Conservation (phyloP, 2,113 vertebrate genomes). For the Rhea pennata region DNA sequence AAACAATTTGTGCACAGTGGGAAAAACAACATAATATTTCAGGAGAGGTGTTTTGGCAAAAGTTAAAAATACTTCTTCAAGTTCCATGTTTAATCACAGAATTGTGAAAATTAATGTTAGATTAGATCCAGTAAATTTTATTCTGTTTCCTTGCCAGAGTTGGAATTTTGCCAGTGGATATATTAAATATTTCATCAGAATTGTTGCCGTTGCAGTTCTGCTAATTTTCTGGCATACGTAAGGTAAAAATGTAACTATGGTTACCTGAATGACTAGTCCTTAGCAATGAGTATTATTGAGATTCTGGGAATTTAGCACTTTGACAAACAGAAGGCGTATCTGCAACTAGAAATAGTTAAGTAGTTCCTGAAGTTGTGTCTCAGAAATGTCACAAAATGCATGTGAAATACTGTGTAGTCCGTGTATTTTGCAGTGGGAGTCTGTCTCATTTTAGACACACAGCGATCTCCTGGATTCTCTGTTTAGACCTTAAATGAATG, state of each 20-base stretch:
- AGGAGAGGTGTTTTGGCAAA: neutral
- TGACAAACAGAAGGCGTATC: neutral
- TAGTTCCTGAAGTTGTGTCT: neutral
- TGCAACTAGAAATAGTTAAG: neutral
- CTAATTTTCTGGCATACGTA: neutral
- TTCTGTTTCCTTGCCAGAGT: neutral
- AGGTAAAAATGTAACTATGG: neutral
- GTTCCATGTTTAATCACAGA: neutral
- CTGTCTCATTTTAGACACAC: neutral
- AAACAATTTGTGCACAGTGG: neutral
- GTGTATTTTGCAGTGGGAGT: neutral
- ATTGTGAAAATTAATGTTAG: neutral
- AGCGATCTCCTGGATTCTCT: neutral
- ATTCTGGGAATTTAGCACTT: neutral
- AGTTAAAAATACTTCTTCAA: neutral
- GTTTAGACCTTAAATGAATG: constrained; percentile 18
- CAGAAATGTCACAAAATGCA: neutral
- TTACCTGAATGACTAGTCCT: neutral
- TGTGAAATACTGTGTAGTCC: neutral
- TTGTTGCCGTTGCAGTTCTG: neutral
- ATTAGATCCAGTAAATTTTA: neutral
- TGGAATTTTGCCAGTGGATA: neutral
- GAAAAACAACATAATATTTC: neutral
- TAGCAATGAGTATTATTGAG: neutral
- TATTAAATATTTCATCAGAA: neutral